phyloP scores from a whole-genome alignment of 2,797 vertebrate genomes.

The Hyperoplus immaculatus region DNA sequence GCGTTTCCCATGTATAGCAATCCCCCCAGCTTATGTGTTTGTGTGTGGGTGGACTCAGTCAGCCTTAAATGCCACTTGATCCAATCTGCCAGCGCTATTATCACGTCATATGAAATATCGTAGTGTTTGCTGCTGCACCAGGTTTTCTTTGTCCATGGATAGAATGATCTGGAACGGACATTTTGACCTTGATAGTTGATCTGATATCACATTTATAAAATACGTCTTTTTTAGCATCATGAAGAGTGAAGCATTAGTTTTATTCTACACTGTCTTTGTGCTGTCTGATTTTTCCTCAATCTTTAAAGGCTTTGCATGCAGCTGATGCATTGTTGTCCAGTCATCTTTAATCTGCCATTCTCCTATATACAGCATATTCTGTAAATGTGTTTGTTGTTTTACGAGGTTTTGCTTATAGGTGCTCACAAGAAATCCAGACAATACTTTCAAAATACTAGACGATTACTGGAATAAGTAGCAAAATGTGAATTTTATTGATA shows the following conservation, averaged over 20 bases:
- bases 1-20: slow-evolving; percentile 42
- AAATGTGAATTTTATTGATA: not conserved
- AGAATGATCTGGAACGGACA: not conserved
- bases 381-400: not conserved
- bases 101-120: not conserved
- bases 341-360: not conserved
- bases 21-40: slow-evolving; percentile 39
- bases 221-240: not conserved
- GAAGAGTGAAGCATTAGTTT: not conserved
- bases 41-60: slow-evolving; percentile 54
- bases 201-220: not conserved
- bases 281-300: not conserved
- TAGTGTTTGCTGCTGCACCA: not conserved
- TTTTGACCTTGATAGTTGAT: too few species aligned
- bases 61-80: slow-evolving; percentile 51
- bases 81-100: slow-evolving; percentile 9
- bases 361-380: not conserved
- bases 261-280: not conserved
- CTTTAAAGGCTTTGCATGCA: not conserved
- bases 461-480: not conserved
- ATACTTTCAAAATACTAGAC: not conserved
- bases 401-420: not conserved
- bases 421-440: not conserved
- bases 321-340: not conserved
- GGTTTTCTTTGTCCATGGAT: slow-evolving; percentile 13